Evolutionary conservation across 2,113 vertebrate species (phyloP).

Genomic region (Phrynocephalus versicolor): DNA sequence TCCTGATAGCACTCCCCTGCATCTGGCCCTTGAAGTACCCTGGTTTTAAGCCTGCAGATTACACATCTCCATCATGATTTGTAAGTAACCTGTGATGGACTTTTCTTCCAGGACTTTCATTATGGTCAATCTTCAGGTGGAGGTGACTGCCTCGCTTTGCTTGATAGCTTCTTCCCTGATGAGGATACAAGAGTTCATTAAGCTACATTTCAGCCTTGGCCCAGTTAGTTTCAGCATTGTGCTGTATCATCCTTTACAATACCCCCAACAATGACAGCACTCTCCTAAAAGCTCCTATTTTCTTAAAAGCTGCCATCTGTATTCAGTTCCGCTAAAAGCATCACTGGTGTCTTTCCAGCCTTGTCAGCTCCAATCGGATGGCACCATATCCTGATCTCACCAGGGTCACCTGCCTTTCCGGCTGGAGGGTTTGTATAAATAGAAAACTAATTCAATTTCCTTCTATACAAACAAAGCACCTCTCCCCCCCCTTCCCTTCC

Average conservation of each 20-base stretch:
- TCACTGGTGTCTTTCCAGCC: slow-evolving; percentile 15
- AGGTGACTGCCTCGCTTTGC: too few relatives aligned
- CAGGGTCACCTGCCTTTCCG: slow-evolving; percentile 46
- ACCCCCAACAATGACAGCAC: background rate
- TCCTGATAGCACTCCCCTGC: too few relatives aligned
- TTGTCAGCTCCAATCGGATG: background rate
- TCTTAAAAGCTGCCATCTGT: background rate
- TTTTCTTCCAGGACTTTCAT: too few relatives aligned
- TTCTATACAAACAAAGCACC: slow-evolving; percentile 33
- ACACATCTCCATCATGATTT: too few relatives aligned
- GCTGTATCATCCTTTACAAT: background rate
- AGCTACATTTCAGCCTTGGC: background rate
- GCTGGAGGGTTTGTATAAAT: slow-evolving; percentile 44
- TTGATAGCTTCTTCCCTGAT: too few relatives aligned
- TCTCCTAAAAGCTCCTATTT: background rate
- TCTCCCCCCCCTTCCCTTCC: background rate
- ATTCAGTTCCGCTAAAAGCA: background rate
- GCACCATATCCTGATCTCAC: slow-evolving; percentile 37
- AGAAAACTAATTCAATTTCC: slow-evolving; percentile 56
- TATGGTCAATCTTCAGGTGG: too few relatives aligned
- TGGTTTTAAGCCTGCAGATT: too few relatives aligned
- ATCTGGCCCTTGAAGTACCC: too few relatives aligned
- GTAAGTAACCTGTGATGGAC: too few relatives aligned
- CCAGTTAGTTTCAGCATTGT: background rate
- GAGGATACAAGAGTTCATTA: background rate